Conservation (phyloP, 2,797 vertebrate genomes). For the Tachyglossus aculeatus region DNA sequence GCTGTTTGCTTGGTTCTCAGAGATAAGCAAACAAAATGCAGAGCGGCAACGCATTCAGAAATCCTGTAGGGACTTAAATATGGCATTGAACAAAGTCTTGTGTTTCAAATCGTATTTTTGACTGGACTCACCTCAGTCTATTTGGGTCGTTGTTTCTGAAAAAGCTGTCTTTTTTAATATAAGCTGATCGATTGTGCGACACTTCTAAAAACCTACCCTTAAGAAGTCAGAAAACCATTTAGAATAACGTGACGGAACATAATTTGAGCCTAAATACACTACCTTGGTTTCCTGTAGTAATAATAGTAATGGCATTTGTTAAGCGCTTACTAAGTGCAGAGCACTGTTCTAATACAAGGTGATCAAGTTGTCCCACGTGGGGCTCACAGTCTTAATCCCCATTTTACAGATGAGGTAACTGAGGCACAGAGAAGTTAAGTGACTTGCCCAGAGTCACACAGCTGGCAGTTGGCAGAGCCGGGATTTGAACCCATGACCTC, state of each 20-base stretch:
- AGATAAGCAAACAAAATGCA: neutral
- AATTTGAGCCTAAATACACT: accelerated
- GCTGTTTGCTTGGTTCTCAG: conserved; percentile 40
- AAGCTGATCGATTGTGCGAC: too few species aligned
- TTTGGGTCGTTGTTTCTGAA: neutral
- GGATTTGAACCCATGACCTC: too few species aligned
- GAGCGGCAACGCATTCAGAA: conserved; percentile 24
- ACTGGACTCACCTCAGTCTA: conserved; percentile 2
- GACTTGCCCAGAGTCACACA: too few species aligned
- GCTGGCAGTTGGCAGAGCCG: too few species aligned
- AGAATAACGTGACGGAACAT: too few species aligned
- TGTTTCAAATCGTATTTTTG: neutral
- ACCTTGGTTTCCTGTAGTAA: conserved; percentile 3
- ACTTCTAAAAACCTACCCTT: neutral
- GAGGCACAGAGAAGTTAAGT: too few species aligned
- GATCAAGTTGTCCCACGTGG: too few species aligned
- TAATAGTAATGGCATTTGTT: too few species aligned
- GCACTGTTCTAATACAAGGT: too few species aligned
- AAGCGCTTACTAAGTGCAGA: too few species aligned
- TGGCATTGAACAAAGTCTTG: conserved; percentile 38
- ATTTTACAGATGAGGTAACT: too few species aligned
- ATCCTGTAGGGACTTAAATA: conserved; percentile 30
- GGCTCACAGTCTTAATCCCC: too few species aligned
- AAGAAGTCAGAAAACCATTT: neutral
- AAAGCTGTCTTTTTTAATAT: neutral